A percentile compares a stretch with the other conserved stretches of the same genome.
phyloP scores from a whole-genome alignment of 2,113 vertebrate species.

The Vicugna pacos region DNA sequence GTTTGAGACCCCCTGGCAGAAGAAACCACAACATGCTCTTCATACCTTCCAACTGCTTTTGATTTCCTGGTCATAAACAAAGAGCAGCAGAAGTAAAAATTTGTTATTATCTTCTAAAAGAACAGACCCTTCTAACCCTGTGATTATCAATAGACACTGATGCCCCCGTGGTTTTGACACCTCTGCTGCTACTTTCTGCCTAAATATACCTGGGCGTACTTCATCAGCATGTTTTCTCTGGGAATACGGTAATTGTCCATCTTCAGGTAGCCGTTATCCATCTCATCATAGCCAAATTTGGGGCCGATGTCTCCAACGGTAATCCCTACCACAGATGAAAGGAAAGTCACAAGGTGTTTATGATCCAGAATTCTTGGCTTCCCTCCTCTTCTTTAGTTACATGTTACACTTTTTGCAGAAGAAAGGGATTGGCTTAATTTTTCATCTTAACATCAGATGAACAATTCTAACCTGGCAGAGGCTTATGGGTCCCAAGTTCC shows the following conservation, averaged over 20 bases:
- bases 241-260: slow-evolving; percentile 96
- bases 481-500: slow-evolving; percentile 93
- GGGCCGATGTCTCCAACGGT: slow-evolving; percentile 98
- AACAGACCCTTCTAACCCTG: background rate
- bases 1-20: background rate
- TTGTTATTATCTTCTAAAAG: background rate
- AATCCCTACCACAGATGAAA: slow-evolving; percentile 89
- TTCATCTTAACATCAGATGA: background rate
- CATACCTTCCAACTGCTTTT: background rate
- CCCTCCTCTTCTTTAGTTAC: background rate
- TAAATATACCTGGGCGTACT: slow-evolving; percentile 93
- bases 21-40: background rate
- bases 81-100: background rate
- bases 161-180: rapidly evolving
- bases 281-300: slow-evolving; percentile 97
- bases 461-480: slow-evolving; percentile 92
- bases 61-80: background rate
- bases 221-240: slow-evolving; percentile 99
- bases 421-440: background rate
- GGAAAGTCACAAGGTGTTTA: background rate
- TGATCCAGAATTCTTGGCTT: background rate
- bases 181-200: background rate
- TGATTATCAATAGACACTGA: background rate
- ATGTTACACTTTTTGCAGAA: background rate
- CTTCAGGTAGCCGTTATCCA: slow-evolving; percentile 98